Conservation (phyloP, 2,797 vertebrate genomes). For the Kryptolebias ocellatus region DNA sequence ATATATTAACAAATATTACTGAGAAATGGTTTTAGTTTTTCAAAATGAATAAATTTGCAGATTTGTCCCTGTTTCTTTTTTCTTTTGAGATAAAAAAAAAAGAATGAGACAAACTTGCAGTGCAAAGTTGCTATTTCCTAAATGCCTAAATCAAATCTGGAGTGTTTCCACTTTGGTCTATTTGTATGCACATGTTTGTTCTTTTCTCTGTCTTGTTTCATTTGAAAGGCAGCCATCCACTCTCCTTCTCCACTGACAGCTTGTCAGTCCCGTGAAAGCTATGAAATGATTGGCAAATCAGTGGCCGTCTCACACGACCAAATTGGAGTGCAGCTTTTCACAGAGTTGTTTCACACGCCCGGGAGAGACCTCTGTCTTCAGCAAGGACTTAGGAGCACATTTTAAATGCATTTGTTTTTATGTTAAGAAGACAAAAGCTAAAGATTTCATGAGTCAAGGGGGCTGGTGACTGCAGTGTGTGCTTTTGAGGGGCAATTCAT, state of each 20-base stretch:
- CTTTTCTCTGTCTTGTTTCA: constrained; percentile 33
- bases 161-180: constrained; percentile 5
- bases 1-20: too few relatives aligned
- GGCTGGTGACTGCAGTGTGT: constrained; percentile 25
- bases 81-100: background rate
- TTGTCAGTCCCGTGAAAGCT: constrained; percentile 55
- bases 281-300: constrained; percentile 60
- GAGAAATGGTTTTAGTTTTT: too few relatives aligned
- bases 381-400: constrained; percentile 38
- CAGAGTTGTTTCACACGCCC: constrained; percentile 64
- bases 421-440: constrained; percentile 35
- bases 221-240: constrained; percentile 33
- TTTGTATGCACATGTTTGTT: constrained; percentile 20
- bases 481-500: constrained; percentile 20
- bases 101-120: background rate
- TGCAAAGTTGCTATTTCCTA: background rate
- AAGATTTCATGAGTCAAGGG: constrained; percentile 35
- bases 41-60: too few relatives aligned
- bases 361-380: constrained; percentile 45
- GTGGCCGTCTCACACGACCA: constrained; percentile 56
- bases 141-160: constrained; percentile 1
- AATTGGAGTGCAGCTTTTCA: constrained; percentile 61
- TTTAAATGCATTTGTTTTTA: constrained; percentile 49
- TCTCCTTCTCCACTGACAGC: constrained; percentile 46
- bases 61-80: background rate